phyloP scores from a whole-genome alignment of 2,888 invertebrate genomes.

The Branchellion lobata region DNA sequence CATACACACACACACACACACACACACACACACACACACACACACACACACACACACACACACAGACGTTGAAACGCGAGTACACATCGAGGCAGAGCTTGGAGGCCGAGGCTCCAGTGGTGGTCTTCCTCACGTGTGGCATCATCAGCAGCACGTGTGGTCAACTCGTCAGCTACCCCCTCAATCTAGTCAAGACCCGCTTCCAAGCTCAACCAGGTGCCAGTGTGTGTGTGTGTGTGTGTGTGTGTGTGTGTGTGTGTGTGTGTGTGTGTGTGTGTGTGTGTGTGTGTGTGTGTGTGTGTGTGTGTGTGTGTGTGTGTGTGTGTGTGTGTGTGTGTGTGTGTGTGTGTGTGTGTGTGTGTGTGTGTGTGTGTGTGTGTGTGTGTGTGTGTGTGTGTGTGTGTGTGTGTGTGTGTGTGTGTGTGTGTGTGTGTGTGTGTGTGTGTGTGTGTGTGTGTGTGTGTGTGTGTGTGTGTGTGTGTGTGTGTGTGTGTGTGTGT shows the following conservation, averaged over 20 bases:
- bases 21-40: too few species aligned
- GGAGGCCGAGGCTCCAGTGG: slow-evolving; percentile 52
- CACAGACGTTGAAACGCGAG: slow-evolving; percentile 54
- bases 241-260: slow-evolving; percentile 36
- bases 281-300: slow-evolving; percentile 13
- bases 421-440: slow-evolving; percentile 25
- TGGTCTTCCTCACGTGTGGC: slow-evolving; percentile 54
- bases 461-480: slow-evolving; percentile 31
- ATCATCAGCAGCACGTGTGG: slow-evolving; percentile 54
- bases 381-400: slow-evolving; percentile 37
- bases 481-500: slow-evolving; percentile 1
- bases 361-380: slow-evolving; percentile 4
- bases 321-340: slow-evolving; percentile 35
- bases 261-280: slow-evolving; percentile 31
- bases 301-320: slow-evolving; percentile 24
- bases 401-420: slow-evolving; percentile 33
- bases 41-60: too few species aligned
- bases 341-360: slow-evolving; percentile 26
- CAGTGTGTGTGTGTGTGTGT: slow-evolving; percentile 18
- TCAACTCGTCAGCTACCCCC: slow-evolving; percentile 55
- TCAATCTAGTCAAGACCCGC: slow-evolving; percentile 54
- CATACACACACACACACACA: too few species aligned
- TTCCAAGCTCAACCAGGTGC: slow-evolving; percentile 52
- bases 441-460: slow-evolving; percentile 16
- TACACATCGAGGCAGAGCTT: slow-evolving; percentile 50